Conservation (phyloP, 2,113 vertebrate species). For the Gymnobelideus leadbeateri region DNA sequence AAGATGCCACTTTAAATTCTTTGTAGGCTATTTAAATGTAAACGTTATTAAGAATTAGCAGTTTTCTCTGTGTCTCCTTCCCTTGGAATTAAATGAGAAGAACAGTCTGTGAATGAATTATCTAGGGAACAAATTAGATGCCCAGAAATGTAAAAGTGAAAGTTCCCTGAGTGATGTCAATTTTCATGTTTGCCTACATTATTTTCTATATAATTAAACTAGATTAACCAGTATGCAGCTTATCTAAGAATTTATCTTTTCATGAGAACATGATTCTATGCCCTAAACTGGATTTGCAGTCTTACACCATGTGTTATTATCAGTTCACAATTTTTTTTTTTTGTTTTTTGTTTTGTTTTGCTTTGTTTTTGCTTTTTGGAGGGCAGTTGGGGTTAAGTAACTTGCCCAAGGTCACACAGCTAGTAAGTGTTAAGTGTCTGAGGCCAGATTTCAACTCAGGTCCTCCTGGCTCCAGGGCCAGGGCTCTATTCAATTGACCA, state of each 20-base stretch:
- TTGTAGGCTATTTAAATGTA: slow-evolving; percentile 23
- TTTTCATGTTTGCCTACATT: background rate
- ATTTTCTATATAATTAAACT: background rate
- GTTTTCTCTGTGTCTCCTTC: background rate
- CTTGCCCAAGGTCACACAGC: too few species aligned
- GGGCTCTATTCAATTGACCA: too few species aligned
- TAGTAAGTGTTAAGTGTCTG: too few species aligned
- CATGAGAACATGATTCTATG: background rate
- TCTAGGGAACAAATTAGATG: slow-evolving; percentile 8
- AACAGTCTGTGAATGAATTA: slow-evolving; percentile 19
- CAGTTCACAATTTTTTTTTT: background rate
- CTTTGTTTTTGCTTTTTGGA: too few species aligned
- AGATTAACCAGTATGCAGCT: background rate
- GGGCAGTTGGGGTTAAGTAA: too few species aligned
- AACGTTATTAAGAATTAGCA: slow-evolving; percentile 20
- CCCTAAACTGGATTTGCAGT: background rate
- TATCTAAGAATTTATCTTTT: background rate
- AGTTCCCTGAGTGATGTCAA: background rate
- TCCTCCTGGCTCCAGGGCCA: too few species aligned
- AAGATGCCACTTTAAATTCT: slow-evolving; percentile 24
- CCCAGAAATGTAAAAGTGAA: background rate
- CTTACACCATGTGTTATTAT: background rate
- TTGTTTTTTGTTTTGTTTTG: too few species aligned
- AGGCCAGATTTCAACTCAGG: too few species aligned
- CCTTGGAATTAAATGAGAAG: background rate